phyloP scores from a whole-genome alignment of 2,113 vertebrate species.

The Anhinga anhinga region DNA sequence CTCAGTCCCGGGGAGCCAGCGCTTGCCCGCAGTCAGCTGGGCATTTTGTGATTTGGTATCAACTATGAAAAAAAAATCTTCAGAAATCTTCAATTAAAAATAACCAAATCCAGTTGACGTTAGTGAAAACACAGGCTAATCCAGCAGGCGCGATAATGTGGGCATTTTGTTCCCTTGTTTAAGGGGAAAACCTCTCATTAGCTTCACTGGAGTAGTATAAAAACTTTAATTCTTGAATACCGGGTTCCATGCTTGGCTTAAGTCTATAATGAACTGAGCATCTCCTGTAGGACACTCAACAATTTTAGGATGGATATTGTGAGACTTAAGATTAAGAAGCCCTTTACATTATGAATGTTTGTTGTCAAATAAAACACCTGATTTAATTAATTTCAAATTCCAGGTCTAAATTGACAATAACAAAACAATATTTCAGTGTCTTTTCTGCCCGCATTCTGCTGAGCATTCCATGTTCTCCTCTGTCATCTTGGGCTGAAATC shows the following conservation, averaged over 20 bases:
- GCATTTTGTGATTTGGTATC: not conserved
- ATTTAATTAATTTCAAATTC: not conserved
- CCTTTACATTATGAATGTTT: not conserved
- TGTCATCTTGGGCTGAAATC: not conserved
- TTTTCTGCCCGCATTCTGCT: not conserved
- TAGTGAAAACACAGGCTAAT: not conserved
- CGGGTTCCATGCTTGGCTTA: not conserved
- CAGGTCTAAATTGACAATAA: not conserved
- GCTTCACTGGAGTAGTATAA: not conserved
- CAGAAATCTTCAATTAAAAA: not conserved
- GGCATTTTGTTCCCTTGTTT: not conserved
- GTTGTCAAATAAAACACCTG: not conserved
- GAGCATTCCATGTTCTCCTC: not conserved
- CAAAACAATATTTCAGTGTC: not conserved
- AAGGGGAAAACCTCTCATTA: not conserved
- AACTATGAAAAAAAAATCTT: not conserved
- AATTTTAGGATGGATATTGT: not conserved
- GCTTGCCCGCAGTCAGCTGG: not conserved
- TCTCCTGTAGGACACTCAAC: not conserved
- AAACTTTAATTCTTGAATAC: not conserved
- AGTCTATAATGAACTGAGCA: not conserved
- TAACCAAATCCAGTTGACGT: rapidly evolving
- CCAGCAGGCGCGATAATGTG: not conserved
- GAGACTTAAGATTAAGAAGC: not conserved
- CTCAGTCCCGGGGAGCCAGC: not conserved